phyloP scores from a whole-genome alignment of 2,888 invertebrate genomes.

The Leptodirus hochenwartii region DNA sequence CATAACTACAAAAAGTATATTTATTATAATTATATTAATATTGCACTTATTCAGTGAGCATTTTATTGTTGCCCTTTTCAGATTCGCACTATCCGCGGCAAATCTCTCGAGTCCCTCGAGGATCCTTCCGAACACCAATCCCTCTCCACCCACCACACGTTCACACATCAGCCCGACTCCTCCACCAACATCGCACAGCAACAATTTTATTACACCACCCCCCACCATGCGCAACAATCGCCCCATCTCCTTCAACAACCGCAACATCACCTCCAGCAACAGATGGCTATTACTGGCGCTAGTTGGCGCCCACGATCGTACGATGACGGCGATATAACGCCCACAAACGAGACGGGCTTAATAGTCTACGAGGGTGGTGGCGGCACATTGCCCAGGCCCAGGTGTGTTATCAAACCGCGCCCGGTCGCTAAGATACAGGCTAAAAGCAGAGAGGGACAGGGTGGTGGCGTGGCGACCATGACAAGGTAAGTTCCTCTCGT shows the following conservation, averaged over 20 bases:
- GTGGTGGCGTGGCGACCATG: background rate
- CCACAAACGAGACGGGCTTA: constrained; percentile 55
- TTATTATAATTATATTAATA: background rate
- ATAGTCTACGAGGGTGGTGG: constrained; percentile 29
- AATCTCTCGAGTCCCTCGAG: constrained; percentile 70
- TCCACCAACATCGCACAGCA: background rate
- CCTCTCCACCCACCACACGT: constrained; percentile 39
- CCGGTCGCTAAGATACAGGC: constrained; percentile 61
- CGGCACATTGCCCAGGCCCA: constrained; percentile 73
- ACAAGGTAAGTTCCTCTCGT: no score
- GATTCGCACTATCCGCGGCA: constrained; percentile 69
- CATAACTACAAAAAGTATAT: no score
- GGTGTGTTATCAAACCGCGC: no score
- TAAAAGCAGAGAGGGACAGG: background rate
- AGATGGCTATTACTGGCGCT: no score
- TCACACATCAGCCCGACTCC: constrained; percentile 22
- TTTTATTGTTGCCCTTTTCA: constrained; percentile 25
- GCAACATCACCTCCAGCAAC: constrained; percentile 32
- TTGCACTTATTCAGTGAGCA: constrained; percentile 2
- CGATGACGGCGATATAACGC: constrained; percentile 81
- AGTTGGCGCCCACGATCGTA: constrained; percentile 46
- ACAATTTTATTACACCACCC: no score
- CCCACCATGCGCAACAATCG: background rate
- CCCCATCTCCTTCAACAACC: constrained; percentile 6
- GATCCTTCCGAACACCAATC: constrained; percentile 55